Conservation (phyloP, 2,888 invertebrate species). For the Zaprionus bogoriensis region DNA sequence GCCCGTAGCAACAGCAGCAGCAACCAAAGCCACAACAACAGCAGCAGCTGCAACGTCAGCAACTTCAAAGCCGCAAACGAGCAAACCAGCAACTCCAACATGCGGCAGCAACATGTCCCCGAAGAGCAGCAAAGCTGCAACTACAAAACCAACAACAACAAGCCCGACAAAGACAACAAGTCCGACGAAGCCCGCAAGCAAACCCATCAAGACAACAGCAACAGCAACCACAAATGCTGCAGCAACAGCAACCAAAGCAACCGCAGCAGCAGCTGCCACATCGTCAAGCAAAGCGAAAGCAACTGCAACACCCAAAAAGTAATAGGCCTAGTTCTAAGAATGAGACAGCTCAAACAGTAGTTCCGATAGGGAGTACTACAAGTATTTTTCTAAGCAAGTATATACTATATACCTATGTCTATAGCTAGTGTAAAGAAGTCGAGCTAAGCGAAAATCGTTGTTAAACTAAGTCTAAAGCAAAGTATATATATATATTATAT, state of each 20-base stretch:
- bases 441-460: constrained; percentile 42
- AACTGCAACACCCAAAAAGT: constrained; percentile 55
- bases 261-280: constrained; percentile 15
- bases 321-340: constrained; percentile 40
- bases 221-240: constrained; percentile 23
- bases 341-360: constrained; percentile 7
- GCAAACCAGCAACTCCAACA: constrained; percentile 21
- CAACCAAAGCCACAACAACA: constrained; percentile 5
- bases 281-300: constrained; percentile 52
- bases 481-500: constrained; percentile 6
- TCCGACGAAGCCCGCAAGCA: constrained; percentile 41
- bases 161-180: constrained; percentile 46
- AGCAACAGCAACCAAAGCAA: constrained; percentile 23
- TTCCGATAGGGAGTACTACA: constrained; percentile 48
- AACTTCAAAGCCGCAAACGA: constrained; percentile 23
- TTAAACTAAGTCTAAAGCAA: constrained; percentile 11
- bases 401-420: constrained; percentile 13
- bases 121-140: constrained; percentile 25
- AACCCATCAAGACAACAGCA: constrained; percentile 22
- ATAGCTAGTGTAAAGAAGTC: constrained; percentile 22
- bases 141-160: constrained; percentile 27
- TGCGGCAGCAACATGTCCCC: constrained; percentile 37
- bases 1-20: background rate
- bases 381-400: constrained; percentile 64
- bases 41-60: constrained; percentile 3